Percentiles rank a stretch among this genome's conserved stretches.
phyloP scores from a whole-genome alignment of 2,113 vertebrate genomes.

The Corythaixoides concolor region DNA sequence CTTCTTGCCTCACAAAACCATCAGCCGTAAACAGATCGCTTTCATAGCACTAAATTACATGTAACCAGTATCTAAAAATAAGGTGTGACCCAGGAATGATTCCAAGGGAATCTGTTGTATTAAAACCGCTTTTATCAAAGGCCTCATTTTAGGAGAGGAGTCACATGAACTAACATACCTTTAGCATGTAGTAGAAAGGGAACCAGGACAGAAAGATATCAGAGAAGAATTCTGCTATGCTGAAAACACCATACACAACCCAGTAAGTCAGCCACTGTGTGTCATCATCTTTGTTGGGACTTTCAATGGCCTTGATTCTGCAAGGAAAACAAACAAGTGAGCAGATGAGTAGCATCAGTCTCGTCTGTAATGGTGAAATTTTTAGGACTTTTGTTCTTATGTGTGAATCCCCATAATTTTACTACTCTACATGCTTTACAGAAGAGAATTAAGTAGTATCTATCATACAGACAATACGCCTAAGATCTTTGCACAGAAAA shows the following conservation, averaged over 20 bases:
- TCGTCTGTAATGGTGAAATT: neutral
- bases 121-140: neutral
- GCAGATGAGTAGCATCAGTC: neutral
- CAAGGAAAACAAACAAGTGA: conserved; percentile 23
- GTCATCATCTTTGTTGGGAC: conserved; percentile 94
- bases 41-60: neutral
- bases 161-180: conserved; percentile 77
- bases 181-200: conserved; percentile 96
- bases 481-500: neutral
- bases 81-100: neutral
- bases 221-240: conserved; percentile 94
- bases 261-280: conserved; percentile 99
- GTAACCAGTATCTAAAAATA: neutral
- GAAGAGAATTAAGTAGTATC: neutral
- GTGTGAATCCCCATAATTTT: neutral
- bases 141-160: neutral
- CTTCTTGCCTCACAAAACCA: neutral
- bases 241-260: conserved; percentile 97
- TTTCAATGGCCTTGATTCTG: conserved; percentile 98
- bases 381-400: neutral
- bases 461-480: neutral
- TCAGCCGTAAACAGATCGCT: neutral
- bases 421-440: neutral
- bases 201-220: conserved; percentile 98
- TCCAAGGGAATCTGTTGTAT: neutral